Percentiles rank a stretch among this genome's conserved stretches.
phyloP scores from a whole-genome alignment of 2,888 invertebrate genomes.

The Parelbella ahira region DNA sequence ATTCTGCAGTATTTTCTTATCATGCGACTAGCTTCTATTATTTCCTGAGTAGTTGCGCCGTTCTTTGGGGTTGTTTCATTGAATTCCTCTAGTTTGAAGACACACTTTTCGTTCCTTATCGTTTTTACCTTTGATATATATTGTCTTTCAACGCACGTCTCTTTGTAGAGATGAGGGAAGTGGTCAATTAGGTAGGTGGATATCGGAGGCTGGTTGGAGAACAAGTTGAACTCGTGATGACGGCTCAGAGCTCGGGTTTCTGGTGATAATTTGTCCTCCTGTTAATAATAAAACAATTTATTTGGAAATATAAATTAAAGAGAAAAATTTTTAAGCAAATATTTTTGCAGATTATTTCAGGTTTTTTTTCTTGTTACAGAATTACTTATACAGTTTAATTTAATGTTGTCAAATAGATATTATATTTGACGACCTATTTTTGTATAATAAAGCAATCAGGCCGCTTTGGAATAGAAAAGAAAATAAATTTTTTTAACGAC shows the following conservation, averaged over 20 bases:
- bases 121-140: conserved; percentile 35
- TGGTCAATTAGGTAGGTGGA: conserved; percentile 38
- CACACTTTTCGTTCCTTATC: conserved; percentile 35
- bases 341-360: not conserved
- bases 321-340: too few species aligned
- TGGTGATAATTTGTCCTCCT: conserved; percentile 48
- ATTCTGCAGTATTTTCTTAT: conserved; percentile 47
- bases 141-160: conserved; percentile 30
- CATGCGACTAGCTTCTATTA: conserved; percentile 45
- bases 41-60: conserved; percentile 40
- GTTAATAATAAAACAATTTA: conserved; percentile 9
- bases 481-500: too few species aligned
- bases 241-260: conserved; percentile 46
- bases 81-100: conserved; percentile 44
- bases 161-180: conserved; percentile 48
- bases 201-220: conserved; percentile 42
- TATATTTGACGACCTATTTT: too few species aligned
- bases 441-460: too few species aligned
- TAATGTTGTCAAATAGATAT: too few species aligned
- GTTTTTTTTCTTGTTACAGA: not conserved
- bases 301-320: too few species aligned
- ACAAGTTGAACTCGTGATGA: conserved; percentile 47
- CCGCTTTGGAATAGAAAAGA: too few species aligned
- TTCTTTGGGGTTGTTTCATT: conserved; percentile 37
- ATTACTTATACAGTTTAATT: too few species aligned